These are phyloP conservation scores for Drosophila pegasa DNA, from an alignment of 2,888 invertebrate genomes.

Conservation along the genomic window DNA sequence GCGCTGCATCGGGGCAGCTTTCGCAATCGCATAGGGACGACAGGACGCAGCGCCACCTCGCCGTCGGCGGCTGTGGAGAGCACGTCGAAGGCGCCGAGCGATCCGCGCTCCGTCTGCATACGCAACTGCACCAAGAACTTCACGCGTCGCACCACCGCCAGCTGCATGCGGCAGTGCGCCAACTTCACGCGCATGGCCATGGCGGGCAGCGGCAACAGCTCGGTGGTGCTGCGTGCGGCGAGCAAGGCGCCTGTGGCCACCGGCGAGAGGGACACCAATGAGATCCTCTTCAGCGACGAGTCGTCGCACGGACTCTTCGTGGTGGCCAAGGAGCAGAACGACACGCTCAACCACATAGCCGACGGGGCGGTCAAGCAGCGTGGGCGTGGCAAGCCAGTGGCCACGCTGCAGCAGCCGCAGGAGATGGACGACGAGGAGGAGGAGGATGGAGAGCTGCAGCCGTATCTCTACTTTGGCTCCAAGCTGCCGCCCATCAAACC, in stretches of 20 bases:
- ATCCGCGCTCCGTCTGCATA: constrained; percentile 82
- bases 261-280: constrained; percentile 83
- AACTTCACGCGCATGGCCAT: constrained; percentile 78
- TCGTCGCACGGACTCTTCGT: constrained; percentile 84
- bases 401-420: constrained; percentile 53
- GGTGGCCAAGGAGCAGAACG: constrained; percentile 84
- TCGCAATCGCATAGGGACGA: constrained; percentile 83
- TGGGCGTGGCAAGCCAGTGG: constrained; percentile 65
- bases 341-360: constrained; percentile 82
- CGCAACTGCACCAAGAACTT: constrained; percentile 85
- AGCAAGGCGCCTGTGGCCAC: constrained; percentile 31
- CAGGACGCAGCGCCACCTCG: constrained; percentile 76
- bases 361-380: constrained; percentile 69
- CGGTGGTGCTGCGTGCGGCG: constrained; percentile 56
- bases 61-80: constrained; percentile 67
- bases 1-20: constrained; percentile 87
- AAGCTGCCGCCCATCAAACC: constrained; percentile 86
- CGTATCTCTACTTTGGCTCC: constrained; percentile 90
- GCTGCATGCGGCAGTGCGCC: constrained; percentile 84
- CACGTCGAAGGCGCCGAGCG: constrained; percentile 82
- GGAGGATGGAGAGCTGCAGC: constrained; percentile 87
- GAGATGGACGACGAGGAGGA: constrained; percentile 69
- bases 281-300: constrained; percentile 85
- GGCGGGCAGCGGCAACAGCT: constrained; percentile 46
- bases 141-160: constrained; percentile 84